Conservation (phyloP, 2,888 invertebrate species). For the Gymnosoma rotundatum region DNA sequence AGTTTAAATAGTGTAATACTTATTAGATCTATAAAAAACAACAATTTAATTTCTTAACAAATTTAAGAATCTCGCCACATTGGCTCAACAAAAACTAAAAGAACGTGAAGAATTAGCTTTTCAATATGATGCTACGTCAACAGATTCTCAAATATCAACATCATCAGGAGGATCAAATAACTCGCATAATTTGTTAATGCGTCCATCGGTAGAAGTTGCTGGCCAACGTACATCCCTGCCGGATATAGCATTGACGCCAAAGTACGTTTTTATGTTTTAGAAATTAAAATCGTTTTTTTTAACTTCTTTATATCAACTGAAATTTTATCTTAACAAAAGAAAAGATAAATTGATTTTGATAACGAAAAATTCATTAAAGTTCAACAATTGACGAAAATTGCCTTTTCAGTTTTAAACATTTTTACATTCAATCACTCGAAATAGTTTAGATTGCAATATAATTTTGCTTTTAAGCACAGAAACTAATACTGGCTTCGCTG, state of each 20-base stretch:
- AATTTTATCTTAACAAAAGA: no score
- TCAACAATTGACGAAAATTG: no score
- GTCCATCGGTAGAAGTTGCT: conserved; percentile 82
- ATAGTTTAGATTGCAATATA: no score
- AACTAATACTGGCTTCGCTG: no score
- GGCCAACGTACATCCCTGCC: conserved; percentile 87
- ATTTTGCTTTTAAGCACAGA: no score
- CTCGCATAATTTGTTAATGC: conserved; percentile 77
- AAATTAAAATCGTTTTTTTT: no score
- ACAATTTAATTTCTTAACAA: not conserved
- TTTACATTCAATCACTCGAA: no score
- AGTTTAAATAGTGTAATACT: conserved; percentile 45
- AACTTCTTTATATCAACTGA: no score
- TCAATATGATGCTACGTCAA: conserved; percentile 75
- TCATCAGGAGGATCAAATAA: conserved; percentile 66
- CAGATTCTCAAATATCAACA: conserved; percentile 69
- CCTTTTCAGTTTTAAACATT: no score
- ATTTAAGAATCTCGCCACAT: conserved; percentile 87
- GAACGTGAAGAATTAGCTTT: conserved; percentile 82
- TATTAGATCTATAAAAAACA: not conserved
- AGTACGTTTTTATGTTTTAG: conserved; percentile 85
- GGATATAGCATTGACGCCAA: conserved; percentile 92
- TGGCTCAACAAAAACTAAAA: conserved; percentile 92
- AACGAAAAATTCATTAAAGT: no score
- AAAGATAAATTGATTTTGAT: no score